These are phyloP conservation scores for Menura novaehollandiae DNA, from an alignment of 2,113 vertebrate species.

Conservation along the genomic window DNA sequence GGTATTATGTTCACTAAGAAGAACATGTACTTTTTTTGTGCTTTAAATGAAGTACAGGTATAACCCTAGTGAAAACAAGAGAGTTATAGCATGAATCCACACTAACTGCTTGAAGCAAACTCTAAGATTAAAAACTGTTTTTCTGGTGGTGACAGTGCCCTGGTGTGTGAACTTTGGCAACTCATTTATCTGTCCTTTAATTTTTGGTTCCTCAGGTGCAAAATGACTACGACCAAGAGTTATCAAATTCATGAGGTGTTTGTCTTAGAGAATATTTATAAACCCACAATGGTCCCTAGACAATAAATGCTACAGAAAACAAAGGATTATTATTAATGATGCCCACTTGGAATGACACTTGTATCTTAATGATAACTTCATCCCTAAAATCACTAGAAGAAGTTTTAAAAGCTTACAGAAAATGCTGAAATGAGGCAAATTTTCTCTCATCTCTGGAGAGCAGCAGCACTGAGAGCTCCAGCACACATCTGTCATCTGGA, in stretches of 20 bases:
- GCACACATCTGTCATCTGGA: slow-evolving; percentile 67
- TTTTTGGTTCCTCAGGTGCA: background rate
- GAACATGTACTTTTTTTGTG: background rate
- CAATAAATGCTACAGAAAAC: background rate
- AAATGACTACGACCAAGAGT: background rate
- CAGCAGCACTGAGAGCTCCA: background rate
- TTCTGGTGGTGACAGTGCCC: background rate
- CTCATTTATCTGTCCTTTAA: background rate
- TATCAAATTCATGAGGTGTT: background rate
- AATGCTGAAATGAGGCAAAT: slow-evolving; percentile 11
- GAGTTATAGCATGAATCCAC: background rate
- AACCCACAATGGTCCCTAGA: background rate
- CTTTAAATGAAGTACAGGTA: background rate
- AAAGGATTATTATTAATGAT: background rate
- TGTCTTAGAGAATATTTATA: background rate
- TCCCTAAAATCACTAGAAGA: background rate
- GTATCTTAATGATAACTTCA: background rate
- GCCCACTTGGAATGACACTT: background rate
- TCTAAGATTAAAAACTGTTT: background rate
- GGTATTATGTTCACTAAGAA: background rate
- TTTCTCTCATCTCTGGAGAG: background rate
- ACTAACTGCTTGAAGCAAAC: background rate
- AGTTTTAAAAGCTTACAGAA: slow-evolving; percentile 40
- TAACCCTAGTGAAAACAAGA: background rate
- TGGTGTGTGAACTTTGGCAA: background rate